phyloP scores from a whole-genome alignment of 2,888 invertebrate genomes.

The Noctua pronuba region DNA sequence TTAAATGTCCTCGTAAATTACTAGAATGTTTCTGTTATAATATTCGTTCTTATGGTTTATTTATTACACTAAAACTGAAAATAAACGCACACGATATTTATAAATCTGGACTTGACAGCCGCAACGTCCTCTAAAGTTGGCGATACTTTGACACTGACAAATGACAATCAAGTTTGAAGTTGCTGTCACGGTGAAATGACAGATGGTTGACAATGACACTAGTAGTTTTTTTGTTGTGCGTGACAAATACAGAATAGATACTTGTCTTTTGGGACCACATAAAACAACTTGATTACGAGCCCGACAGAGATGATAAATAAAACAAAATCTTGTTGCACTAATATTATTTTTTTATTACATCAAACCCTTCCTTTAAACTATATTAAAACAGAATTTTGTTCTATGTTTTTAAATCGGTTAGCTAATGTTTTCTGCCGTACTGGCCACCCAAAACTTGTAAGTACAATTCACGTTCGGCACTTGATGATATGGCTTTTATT shows the following conservation, averaged over 20 bases:
- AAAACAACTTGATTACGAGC: not conserved
- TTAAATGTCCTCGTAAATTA: constrained; percentile 4
- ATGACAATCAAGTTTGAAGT: not conserved
- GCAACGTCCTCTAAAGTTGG: constrained; percentile 23
- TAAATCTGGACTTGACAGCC: constrained; percentile 16
- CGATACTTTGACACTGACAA: constrained; percentile 47
- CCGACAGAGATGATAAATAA: constrained; percentile 3
- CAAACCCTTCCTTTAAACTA: not conserved
- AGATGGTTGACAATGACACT: not conserved
- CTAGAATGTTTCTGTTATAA: constrained; percentile 11
- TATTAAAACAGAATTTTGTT: not conserved
- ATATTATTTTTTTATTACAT: not conserved
- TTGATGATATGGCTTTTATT: constrained; percentile 61
- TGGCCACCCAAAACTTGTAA: constrained; percentile 93
- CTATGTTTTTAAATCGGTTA: not conserved
- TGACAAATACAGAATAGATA: not conserved
- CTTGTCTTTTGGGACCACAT: not conserved
- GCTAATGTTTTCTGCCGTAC: constrained; percentile 85
- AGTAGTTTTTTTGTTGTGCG: not conserved
- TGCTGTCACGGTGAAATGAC: not conserved
- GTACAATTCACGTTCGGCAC: constrained; percentile 92
- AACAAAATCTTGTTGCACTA: constrained; percentile 18
- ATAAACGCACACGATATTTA: constrained; percentile 22
- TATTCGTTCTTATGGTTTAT: not conserved
- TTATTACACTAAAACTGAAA: constrained; percentile 12